Evolutionary conservation across 1,140 invertebrate genomes (phyloP), one percentile per base, ranked within the genome.

Genomic region (Helicoverpa zea): DNA sequence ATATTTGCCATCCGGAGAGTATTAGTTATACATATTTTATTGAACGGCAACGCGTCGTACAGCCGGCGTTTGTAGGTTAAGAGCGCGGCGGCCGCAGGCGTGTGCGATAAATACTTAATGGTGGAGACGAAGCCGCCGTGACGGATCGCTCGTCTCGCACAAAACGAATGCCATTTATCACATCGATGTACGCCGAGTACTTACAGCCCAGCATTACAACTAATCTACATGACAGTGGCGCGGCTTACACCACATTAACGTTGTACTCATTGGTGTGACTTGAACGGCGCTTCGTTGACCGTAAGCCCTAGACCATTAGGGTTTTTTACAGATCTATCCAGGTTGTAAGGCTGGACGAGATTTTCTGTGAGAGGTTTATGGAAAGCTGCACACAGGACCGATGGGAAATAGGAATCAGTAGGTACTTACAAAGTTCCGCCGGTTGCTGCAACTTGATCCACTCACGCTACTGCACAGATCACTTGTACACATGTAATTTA

Each of bases 151-250:
- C 74, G 64, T 61, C 63, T 77, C 51, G 14, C 52, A 49, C 63
- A 72, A 58, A 76, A 81, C 74, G 74, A 52, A 43, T n/a, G 61
- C 47, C 52, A 73, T 81, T 77, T 54, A 63, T 77, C 64, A 81
- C 74, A 81, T 81, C 75, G 74, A 81, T 72, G 51, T 18, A 30
- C 58, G 35, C 29, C 29, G 16, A 59, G 18, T 10, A 29, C 18
- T 23, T 18, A 2, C 56, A 18, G 56, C 30, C 47, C 52, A 58
- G 58, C 70, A 72, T 52, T 54, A 30, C 68, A 54, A 72, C 74
- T 76, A 76, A 76, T 63, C 74, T 76, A 76, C 56, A 76, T 76
- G 30, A 64, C 58, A 63, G 35, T 76, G 47, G 49, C 49, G 18
- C 18, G 74, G 58, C 56, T 76, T 76, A 76, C 74, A 64, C 43